Percentiles rank a stretch among this genome's conserved stretches.
Evolutionary conservation across 2,113 vertebrate species (phyloP).

Genomic region (Oryzias melastigma): DNA sequence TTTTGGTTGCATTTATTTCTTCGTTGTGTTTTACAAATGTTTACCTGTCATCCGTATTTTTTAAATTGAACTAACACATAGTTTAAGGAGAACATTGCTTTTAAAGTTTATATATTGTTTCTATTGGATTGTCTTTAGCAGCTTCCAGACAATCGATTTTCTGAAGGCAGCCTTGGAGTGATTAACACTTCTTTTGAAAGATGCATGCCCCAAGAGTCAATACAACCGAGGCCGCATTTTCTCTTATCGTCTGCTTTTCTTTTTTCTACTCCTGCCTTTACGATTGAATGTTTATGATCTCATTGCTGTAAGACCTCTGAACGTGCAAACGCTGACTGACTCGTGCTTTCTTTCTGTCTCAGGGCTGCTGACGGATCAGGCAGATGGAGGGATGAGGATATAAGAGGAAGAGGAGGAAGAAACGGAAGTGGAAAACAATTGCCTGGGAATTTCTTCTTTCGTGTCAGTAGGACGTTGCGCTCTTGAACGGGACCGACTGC

Average conservation of each 20-base stretch:
- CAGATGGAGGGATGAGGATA: slow-evolving; percentile 65
- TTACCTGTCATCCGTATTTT: slow-evolving; percentile 36
- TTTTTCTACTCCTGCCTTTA: slow-evolving; percentile 7
- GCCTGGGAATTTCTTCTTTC: slow-evolving; percentile 25
- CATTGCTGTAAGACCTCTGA: slow-evolving; percentile 34
- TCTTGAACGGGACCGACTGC: slow-evolving; percentile 29
- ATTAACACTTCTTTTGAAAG: slow-evolving; percentile 59
- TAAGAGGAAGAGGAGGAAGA: slow-evolving; percentile 54
- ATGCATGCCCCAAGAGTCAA: slow-evolving; percentile 61
- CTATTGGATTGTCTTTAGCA: slow-evolving; percentile 58
- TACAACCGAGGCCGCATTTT: slow-evolving; percentile 53
- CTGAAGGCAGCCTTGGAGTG: slow-evolving; percentile 35
- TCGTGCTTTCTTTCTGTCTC: slow-evolving; percentile 35
- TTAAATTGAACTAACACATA: no score
- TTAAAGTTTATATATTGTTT: slow-evolving; percentile 11
- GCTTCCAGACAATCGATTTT: slow-evolving; percentile 54
- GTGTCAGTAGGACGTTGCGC: slow-evolving; percentile 10
- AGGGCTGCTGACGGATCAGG: slow-evolving; percentile 60
- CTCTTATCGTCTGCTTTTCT: slow-evolving; percentile 34
- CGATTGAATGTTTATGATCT: slow-evolving; percentile 40
- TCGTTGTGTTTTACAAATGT: slow-evolving; percentile 58
- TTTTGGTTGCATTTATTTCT: no score
- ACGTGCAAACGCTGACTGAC: slow-evolving; percentile 32
- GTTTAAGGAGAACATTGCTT: no score
- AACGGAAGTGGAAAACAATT: slow-evolving; percentile 32